These are phyloP conservation scores for Etheostoma cragini DNA, from an alignment of 2,113 vertebrate species.

Conservation along the genomic window DNA sequence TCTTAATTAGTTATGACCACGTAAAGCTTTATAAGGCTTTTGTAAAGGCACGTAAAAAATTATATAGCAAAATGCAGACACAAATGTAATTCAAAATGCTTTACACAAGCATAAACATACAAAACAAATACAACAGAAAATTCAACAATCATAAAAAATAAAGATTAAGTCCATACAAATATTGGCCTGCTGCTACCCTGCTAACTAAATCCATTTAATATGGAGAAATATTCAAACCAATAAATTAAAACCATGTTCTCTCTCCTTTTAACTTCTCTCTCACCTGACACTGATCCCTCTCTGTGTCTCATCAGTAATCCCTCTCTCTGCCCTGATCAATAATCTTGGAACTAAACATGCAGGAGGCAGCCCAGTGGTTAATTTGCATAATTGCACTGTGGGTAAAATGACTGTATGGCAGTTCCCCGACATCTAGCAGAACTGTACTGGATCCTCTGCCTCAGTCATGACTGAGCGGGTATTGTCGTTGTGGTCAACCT, in stretches of 20 bases:
- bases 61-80: too few relatives aligned
- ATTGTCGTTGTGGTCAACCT: constrained; percentile 30
- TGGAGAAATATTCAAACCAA: background rate
- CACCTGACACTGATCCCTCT: constrained; percentile 20
- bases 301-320: constrained; percentile 16
- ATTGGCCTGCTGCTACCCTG: background rate
- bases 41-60: too few relatives aligned
- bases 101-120: too few relatives aligned
- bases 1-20: background rate
- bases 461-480: constrained; percentile 64
- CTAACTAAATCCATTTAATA: background rate
- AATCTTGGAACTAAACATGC: constrained; percentile 65
- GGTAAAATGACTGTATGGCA: constrained; percentile 46
- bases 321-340: constrained; percentile 66
- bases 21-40: too few relatives aligned
- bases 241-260: constrained; percentile 6
- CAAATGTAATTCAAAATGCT: too few relatives aligned
- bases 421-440: constrained; percentile 7
- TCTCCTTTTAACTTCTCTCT: constrained; percentile 10
- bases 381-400: constrained; percentile 77
- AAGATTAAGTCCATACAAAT: constrained; percentile 6
- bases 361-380: constrained; percentile 62
- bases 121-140: too few relatives aligned
- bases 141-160: too few relatives aligned
- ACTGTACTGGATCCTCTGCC: constrained; percentile 35